Conservation (phyloP, 2,888 invertebrate species). For the Hypena proboscidalis region DNA sequence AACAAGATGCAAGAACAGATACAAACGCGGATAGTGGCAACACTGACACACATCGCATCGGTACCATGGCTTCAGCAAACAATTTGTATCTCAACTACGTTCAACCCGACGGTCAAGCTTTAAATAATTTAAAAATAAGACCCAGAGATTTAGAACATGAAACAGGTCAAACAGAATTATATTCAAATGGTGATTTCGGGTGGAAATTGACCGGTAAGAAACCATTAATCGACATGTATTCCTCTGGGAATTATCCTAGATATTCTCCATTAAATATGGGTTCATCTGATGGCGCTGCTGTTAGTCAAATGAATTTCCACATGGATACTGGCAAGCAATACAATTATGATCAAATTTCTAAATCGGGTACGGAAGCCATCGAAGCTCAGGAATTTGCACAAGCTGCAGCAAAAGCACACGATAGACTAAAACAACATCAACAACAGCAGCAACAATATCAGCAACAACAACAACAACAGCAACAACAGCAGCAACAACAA, state of each 20-base stretch:
- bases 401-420: conserved; percentile 76
- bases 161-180: conserved; percentile 59
- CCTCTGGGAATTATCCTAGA: conserved; percentile 56
- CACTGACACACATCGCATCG: conserved; percentile 68
- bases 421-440: conserved; percentile 68
- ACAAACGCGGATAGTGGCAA: conserved; percentile 53
- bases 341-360: conserved; percentile 64
- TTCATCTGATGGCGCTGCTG: conserved; percentile 59
- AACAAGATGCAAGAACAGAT: conserved; percentile 58
- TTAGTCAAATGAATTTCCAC: conserved; percentile 74
- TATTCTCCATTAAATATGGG: conserved; percentile 54
- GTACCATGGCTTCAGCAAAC: conserved; percentile 69
- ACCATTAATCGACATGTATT: conserved; percentile 55
- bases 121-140: conserved; percentile 58
- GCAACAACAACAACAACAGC: conserved; percentile 60
- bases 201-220: conserved; percentile 79
- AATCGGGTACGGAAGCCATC: conserved; percentile 62
- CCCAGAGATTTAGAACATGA: conserved; percentile 67
- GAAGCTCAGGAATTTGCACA: conserved; percentile 76
- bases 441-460: conserved; percentile 44
- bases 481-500: conserved; percentile 50
- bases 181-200: conserved; percentile 79
- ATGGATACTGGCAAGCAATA: conserved; percentile 70
- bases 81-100: conserved; percentile 71
- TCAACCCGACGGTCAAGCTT: conserved; percentile 67